These are phyloP conservation scores for Lucilia cuprina DNA, from an alignment of 1,140 invertebrate genomes.

Conservation along the genomic window DNA sequence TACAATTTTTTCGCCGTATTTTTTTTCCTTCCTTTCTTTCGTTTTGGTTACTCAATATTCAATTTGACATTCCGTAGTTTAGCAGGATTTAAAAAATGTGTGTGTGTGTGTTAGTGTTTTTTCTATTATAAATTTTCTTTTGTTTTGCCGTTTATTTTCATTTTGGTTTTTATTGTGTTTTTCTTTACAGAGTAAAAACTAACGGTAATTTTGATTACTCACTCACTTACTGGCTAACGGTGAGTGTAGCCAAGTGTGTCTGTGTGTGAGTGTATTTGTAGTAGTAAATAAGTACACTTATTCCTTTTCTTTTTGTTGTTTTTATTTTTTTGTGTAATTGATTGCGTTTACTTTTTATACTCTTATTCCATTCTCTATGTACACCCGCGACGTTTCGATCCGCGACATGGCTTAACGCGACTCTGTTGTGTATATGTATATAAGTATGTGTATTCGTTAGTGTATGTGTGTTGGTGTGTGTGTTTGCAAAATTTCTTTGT, in stretches of 20 bases:
- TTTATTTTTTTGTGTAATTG: constrained; percentile 26
- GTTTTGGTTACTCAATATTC: background rate
- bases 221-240: background rate
- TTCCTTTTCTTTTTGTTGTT: constrained; percentile 12
- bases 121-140: constrained; percentile 37
- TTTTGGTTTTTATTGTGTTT: background rate
- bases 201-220: background rate
- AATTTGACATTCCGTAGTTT: constrained; percentile 1
- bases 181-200: background rate
- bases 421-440: constrained; percentile 22
- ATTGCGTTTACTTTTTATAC: constrained; percentile 40
- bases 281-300: constrained; percentile 17
- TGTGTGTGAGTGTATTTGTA: background rate
- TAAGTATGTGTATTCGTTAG: background rate
- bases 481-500: constrained; percentile 31
- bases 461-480: background rate
- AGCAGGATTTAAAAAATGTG: background rate
- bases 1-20: constrained; percentile 39
- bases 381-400: constrained; percentile 42
- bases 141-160: constrained; percentile 30
- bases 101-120: constrained; percentile 22
- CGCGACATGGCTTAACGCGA: constrained; percentile 37
- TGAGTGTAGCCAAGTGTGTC: constrained; percentile 14
- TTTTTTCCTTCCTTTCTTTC: constrained; percentile 42
- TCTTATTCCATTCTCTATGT: constrained; percentile 38